phyloP scores from a whole-genome alignment of 2,797 vertebrate genomes.

The Poecilia wingei region DNA sequence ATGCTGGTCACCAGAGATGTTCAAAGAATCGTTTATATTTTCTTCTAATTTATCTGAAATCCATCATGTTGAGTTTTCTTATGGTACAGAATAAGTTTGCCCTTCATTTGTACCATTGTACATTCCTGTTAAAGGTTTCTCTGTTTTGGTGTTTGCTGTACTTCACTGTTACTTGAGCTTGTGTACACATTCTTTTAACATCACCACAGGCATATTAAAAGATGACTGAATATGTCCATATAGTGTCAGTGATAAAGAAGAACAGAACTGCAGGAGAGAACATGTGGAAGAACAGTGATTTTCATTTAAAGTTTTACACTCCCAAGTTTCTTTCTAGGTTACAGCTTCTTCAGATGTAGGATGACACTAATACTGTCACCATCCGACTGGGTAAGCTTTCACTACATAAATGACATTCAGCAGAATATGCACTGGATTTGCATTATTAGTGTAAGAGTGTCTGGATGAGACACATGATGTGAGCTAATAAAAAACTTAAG shows the following conservation, averaged over 20 bases:
- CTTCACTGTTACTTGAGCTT: not conserved
- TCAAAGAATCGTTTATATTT: not conserved
- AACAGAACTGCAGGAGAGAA: constrained; percentile 1
- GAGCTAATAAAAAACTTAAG: not conserved
- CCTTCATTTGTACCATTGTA: not conserved
- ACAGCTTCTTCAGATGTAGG: constrained; percentile 19
- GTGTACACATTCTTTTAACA: constrained; percentile 12
- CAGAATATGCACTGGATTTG: constrained; percentile 43
- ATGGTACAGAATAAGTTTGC: not conserved
- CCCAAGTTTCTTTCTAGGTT: constrained; percentile 7
- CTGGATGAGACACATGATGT: not conserved
- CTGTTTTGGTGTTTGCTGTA: constrained; percentile 2
- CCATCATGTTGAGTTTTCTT: not conserved
- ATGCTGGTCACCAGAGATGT: not conserved
- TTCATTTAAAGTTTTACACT: constrained; percentile 2
- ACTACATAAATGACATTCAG: constrained; percentile 7
- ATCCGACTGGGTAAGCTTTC: constrained; percentile 11
- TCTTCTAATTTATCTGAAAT: not conserved
- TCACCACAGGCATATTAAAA: constrained; percentile 8
- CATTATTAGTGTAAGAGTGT: constrained; percentile 8
- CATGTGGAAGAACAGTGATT: not conserved
- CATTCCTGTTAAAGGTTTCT: not conserved
- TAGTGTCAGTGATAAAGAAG: constrained; percentile 3
- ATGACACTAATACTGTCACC: constrained; percentile 21
- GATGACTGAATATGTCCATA: constrained; percentile 12